These are phyloP conservation scores for Pinctada fucata DNA, from an alignment of 2,888 invertebrate species.

Conservation along the genomic window DNA sequence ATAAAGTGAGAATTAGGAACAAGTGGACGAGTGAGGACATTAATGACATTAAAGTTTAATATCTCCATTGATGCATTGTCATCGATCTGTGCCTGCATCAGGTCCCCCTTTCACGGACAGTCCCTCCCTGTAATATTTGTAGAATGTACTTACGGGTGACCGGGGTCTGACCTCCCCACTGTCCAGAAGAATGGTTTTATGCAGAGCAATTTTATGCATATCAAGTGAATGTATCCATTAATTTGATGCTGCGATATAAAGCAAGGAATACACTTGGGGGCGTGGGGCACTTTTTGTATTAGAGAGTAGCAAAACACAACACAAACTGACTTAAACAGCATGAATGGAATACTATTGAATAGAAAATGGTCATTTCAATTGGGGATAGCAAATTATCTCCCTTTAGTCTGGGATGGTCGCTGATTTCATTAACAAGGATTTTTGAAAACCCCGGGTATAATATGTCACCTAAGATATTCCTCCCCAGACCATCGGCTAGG, in stretches of 20 bases:
- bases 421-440: constrained; percentile 22
- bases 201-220: constrained; percentile 30
- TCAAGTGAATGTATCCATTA: constrained; percentile 22
- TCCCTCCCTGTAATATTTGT: neutral
- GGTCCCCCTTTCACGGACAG: neutral
- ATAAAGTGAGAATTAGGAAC: neutral
- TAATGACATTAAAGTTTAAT: neutral
- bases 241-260: constrained; percentile 18
- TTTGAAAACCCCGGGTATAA: constrained; percentile 26
- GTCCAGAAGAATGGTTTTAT: constrained; percentile 17
- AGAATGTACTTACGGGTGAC: constrained; percentile 38
- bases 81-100: neutral
- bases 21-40: neutral
- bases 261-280: neutral
- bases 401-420: constrained; percentile 5
- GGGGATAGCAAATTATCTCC: neutral
- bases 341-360: constrained; percentile 7
- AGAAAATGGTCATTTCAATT: neutral
- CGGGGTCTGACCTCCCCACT: constrained; percentile 34
- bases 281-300: constrained; percentile 11
- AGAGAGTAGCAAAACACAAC: constrained; percentile 16
- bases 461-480: constrained; percentile 16
- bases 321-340: constrained; percentile 22
- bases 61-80: neutral
- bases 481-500: neutral